Evolutionary conservation across 2,113 vertebrate species (phyloP).

Genomic region (Calonectris borealis): DNA sequence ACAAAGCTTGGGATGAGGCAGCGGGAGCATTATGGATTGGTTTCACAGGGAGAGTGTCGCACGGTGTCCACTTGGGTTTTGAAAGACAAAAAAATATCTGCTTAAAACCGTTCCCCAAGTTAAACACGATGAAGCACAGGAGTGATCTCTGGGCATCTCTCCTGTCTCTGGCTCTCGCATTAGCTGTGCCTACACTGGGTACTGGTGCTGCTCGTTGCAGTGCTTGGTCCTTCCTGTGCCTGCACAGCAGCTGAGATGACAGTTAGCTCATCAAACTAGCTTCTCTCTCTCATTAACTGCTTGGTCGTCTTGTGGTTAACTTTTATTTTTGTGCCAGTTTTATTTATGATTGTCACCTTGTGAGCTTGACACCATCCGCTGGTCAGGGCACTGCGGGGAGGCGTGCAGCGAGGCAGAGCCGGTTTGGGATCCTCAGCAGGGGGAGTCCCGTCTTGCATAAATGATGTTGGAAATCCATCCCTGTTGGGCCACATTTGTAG

Average conservation of each 20-base stretch:
- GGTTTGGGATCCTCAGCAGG: neutral
- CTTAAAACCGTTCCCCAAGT: neutral
- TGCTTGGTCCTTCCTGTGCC: neutral
- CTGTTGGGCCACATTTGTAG: neutral
- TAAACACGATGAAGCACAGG: neutral
- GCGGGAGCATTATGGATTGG: neutral
- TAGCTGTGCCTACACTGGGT: accelerated
- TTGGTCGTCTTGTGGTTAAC: neutral
- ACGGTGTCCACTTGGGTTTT: neutral
- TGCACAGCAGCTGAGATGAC: neutral
- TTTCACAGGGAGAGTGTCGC: neutral
- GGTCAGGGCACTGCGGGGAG: neutral
- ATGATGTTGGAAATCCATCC: neutral
- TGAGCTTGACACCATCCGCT: neutral
- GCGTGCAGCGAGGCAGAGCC: accelerated
- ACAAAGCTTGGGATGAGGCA: neutral
- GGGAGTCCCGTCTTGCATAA: neutral
- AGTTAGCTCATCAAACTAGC: accelerated
- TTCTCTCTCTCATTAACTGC: neutral
- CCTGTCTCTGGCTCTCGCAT: neutral
- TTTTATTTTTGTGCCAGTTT: neutral
- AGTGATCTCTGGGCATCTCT: neutral
- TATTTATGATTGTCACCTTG: neutral
- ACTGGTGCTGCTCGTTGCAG: accelerated
- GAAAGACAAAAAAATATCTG: neutral